Conservation (phyloP, 2,888 invertebrate genomes). For the Busseola fusca region DNA sequence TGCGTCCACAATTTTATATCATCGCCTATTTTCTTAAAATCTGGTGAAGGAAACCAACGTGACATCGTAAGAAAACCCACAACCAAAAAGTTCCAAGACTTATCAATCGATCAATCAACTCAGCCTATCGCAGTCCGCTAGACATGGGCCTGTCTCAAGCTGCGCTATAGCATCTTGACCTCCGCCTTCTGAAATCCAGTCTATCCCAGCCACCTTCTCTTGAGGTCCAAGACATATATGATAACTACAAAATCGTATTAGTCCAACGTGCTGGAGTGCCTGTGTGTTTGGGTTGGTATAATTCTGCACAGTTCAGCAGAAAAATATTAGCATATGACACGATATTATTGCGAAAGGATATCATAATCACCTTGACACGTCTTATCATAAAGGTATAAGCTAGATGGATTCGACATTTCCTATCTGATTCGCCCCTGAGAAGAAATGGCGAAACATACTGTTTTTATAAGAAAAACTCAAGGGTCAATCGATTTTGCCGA, state of each 20-base stretch:
- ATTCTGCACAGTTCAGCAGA: background rate
- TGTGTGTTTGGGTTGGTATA: background rate
- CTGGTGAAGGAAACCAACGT: background rate
- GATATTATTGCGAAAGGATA: background rate
- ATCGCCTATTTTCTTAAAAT: background rate
- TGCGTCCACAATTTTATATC: background rate
- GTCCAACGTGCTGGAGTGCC: background rate
- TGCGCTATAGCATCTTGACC: too few species aligned
- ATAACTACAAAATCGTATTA: background rate
- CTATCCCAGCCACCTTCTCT: too few species aligned
- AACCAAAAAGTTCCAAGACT: background rate
- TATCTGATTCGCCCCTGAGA: background rate
- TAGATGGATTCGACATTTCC: background rate
- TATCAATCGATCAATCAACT: too few species aligned
- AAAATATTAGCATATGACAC: background rate
- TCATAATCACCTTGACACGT: background rate
- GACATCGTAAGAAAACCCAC: background rate
- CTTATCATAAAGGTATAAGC: background rate
- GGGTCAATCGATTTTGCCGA: background rate
- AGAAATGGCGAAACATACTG: background rate
- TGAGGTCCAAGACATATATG: too few species aligned
- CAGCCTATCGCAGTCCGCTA: too few species aligned
- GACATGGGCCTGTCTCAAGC: too few species aligned
- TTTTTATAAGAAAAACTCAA: background rate
- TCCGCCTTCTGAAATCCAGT: too few species aligned